phyloP scores from a whole-genome alignment of 2,113 vertebrate species.

The Puma concolor region DNA sequence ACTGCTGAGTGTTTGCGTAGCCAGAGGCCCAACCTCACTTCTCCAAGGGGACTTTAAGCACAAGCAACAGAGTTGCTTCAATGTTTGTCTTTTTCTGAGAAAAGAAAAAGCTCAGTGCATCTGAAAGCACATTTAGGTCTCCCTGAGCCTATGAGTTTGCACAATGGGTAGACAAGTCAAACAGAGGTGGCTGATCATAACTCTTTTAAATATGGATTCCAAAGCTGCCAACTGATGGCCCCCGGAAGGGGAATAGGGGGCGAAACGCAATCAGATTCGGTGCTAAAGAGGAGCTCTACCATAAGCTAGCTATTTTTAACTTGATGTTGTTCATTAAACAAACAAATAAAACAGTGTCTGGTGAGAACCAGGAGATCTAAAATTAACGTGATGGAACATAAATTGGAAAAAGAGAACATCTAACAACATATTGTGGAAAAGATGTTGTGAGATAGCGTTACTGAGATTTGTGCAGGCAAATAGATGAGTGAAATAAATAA shows the following conservation, averaged over 20 bases:
- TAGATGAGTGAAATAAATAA: background rate
- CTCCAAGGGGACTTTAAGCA: background rate
- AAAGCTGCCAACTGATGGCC: background rate
- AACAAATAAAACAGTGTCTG: background rate
- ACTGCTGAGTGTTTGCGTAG: background rate
- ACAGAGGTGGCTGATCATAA: background rate
- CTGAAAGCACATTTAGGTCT: background rate
- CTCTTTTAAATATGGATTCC: background rate
- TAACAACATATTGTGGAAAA: conserved; percentile 8
- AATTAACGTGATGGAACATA: background rate
- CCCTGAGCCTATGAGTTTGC: background rate
- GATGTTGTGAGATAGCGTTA: background rate
- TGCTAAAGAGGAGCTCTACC: background rate
- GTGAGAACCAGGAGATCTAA: background rate
- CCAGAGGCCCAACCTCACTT: background rate
- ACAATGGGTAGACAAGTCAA: background rate
- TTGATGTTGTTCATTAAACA: background rate
- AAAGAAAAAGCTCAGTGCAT: background rate
- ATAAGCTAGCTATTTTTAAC: background rate
- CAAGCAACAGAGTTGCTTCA: background rate
- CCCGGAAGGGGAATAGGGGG: background rate
- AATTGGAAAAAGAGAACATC: background rate
- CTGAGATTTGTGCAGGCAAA: background rate
- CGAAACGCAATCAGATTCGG: background rate
- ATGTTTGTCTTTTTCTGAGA: background rate